phyloP scores from a whole-genome alignment of 2,113 vertebrate species.

The Columbina picui region DNA sequence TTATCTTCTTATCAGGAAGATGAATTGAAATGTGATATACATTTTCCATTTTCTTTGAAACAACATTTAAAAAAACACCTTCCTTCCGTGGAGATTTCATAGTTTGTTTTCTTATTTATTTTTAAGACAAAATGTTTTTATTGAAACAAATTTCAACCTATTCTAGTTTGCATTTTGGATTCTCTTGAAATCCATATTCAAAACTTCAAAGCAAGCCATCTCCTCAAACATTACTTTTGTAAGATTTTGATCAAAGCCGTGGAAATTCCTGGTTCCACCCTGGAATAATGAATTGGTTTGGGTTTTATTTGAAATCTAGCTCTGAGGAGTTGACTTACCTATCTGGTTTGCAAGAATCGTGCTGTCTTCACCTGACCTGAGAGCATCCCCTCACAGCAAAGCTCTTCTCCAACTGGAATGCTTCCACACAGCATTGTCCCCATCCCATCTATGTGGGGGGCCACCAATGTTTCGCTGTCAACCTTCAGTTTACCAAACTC shows the following conservation, averaged over 20 bases:
- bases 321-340: conserved; percentile 44
- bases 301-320: conserved; percentile 33
- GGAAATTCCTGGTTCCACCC: conserved; percentile 66
- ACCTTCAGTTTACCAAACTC: conserved; percentile 3
- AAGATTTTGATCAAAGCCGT: conserved; percentile 64
- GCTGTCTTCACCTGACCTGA: neutral
- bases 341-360: conserved; percentile 34
- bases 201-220: conserved; percentile 44
- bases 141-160: conserved; percentile 24
- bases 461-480: neutral
- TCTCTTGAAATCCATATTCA: neutral
- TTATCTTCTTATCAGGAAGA: neutral
- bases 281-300: neutral
- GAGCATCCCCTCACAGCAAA: neutral
- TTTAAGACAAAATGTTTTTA: neutral
- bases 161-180: neutral
- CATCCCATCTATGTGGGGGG: neutral
- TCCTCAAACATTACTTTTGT: conserved; percentile 10
- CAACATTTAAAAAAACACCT: neutral
- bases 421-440: neutral
- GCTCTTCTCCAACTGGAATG: neutral
- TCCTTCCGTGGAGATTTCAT: neutral
- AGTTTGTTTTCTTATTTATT: neutral
- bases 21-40: neutral
- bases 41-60: neutral